phyloP scores from a whole-genome alignment of 2,797 vertebrate genomes.

The Pelodytes ibericus region DNA sequence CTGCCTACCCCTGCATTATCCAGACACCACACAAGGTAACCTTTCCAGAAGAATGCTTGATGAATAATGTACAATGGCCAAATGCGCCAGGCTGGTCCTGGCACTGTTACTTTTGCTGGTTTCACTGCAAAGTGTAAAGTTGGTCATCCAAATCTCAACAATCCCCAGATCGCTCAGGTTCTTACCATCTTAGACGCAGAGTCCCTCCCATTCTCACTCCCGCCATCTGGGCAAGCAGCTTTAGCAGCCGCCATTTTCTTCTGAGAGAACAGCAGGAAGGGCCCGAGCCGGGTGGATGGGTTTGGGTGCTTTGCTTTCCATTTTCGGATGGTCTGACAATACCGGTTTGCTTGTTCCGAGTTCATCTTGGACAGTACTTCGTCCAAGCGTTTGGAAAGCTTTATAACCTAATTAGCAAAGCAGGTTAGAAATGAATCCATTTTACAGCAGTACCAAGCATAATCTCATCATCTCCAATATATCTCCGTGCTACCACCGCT shows the following conservation, averaged over 20 bases:
- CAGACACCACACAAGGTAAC: too few relatives aligned
- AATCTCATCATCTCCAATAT: too few relatives aligned
- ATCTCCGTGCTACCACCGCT: too few relatives aligned
- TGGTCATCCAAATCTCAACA: too few relatives aligned
- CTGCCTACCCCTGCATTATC: too few relatives aligned
- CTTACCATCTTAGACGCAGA: conserved; percentile 75
- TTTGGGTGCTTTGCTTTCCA: conserved; percentile 79
- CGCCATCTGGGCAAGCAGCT: conserved; percentile 59
- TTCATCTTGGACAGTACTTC: conserved; percentile 82
- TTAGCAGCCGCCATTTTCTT: conserved; percentile 80
- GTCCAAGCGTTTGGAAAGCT: conserved; percentile 81
- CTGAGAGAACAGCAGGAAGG: conserved; percentile 86
- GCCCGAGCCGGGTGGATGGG: conserved; percentile 72
- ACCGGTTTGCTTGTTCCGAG: conserved; percentile 71
- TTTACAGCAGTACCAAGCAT: too few relatives aligned
- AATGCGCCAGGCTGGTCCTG: too few relatives aligned
- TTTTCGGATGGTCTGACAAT: conserved; percentile 80
- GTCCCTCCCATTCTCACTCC: conserved; percentile 67
- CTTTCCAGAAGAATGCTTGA: too few relatives aligned
- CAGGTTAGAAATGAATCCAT: neutral
- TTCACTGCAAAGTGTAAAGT: too few relatives aligned
- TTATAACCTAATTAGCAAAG: conserved; percentile 82
- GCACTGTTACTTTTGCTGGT: too few relatives aligned
- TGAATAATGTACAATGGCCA: too few relatives aligned
- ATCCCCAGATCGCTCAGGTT: too few relatives aligned